Evolutionary conservation across 1,140 invertebrate species (phyloP).

Genomic region (Drosophila suzukii): DNA sequence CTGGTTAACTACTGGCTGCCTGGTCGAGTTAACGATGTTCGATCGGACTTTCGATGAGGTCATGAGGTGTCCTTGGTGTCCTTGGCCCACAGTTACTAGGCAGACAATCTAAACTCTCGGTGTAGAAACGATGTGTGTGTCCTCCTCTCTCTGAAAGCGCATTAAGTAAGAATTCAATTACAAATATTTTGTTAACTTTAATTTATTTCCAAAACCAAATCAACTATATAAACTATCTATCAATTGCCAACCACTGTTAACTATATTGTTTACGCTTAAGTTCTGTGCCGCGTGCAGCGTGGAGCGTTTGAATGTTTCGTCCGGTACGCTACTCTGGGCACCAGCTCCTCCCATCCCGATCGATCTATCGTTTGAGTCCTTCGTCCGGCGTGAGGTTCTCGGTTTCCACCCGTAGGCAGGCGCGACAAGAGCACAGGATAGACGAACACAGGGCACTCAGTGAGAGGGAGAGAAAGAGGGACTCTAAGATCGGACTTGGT

Average conservation of each 20-base stretch:
- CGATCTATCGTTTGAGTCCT: constrained; percentile 1
- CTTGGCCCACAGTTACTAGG: constrained; percentile 75
- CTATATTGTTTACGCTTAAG: constrained; percentile 71
- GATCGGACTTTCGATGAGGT: constrained; percentile 72
- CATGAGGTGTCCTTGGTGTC: constrained; percentile 70
- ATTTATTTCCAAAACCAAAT: constrained; percentile 51
- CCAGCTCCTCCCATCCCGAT: constrained; percentile 7
- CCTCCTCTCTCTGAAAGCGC: constrained; percentile 80
- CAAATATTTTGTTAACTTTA: constrained; percentile 66
- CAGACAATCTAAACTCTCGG: constrained; percentile 78
- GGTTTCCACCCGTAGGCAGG: constrained; percentile 63
- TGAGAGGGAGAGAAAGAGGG: constrained; percentile 11
- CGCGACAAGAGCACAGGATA: constrained; percentile 32
- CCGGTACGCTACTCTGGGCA: constrained; percentile 22
- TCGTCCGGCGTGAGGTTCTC: constrained; percentile 26
- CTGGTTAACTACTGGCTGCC: constrained; percentile 28
- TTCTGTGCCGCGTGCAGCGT: constrained; percentile 64
- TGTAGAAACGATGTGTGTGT: constrained; percentile 80
- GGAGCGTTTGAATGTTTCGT: constrained; percentile 66
- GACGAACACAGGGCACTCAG: constrained; percentile 25
- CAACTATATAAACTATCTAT: constrained; percentile 17
- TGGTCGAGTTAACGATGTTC: constrained; percentile 66
- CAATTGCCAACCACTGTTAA: constrained; percentile 41
- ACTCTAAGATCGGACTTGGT: constrained; percentile 52
- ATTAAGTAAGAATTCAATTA: constrained; percentile 83